Conservation (phyloP, 2,113 vertebrate genomes). For the Ptilorrhoa leucosticta region DNA sequence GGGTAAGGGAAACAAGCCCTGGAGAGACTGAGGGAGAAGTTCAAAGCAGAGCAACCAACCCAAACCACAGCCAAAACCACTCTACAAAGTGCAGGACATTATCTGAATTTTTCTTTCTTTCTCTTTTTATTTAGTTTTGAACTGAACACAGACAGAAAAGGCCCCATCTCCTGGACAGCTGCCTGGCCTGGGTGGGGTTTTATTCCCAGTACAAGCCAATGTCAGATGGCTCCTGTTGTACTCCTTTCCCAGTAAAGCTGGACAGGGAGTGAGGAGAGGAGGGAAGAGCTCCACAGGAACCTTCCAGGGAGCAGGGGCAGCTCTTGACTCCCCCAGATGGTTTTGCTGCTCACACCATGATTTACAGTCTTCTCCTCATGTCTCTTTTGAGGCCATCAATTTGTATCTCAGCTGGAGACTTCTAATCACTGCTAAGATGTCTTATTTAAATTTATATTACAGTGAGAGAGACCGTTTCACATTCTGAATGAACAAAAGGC, state of each 20-base stretch:
- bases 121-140: neutral
- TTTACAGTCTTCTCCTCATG: neutral
- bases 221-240: neutral
- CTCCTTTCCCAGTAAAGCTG: neutral
- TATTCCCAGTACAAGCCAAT: neutral
- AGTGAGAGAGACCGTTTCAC: neutral
- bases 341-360: slow-evolving; percentile 26
- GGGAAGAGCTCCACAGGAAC: neutral
- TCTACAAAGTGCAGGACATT: neutral
- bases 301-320: neutral
- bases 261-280: fast-evolving
- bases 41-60: neutral
- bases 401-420: slow-evolving; percentile 48
- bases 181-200: neutral
- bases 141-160: neutral
- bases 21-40: neutral
- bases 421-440: slow-evolving; percentile 14
- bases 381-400: slow-evolving; percentile 43
- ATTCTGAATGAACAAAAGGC: slow-evolving; percentile 34
- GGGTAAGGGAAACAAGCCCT: neutral
- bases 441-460: slow-evolving; percentile 43
- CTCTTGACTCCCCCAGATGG: neutral
- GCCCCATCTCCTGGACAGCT: neutral
- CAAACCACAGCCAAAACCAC: neutral
- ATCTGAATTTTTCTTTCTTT: neutral